Conservation (phyloP, 1,140 invertebrate species). For the Pectinophora gossypiella region DNA sequence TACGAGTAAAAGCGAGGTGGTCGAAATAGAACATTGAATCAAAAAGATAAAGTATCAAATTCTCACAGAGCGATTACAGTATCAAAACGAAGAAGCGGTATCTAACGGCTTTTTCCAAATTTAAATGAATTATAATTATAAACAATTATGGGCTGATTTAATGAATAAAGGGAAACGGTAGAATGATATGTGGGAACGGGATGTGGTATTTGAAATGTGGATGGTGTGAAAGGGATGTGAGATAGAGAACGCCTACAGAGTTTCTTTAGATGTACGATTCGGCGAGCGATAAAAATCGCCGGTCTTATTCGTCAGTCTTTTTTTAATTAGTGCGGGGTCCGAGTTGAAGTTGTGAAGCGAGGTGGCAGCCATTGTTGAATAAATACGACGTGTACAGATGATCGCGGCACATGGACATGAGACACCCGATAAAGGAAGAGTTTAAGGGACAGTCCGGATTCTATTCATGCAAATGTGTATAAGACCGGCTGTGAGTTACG, state of each 20-base stretch:
- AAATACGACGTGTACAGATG: slow-evolving; percentile 67
- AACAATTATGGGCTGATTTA: slow-evolving; percentile 63
- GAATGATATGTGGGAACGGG: slow-evolving; percentile 25
- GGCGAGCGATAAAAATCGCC: slow-evolving; percentile 71
- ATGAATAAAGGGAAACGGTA: slow-evolving; percentile 52
- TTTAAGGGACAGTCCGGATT: too few relatives aligned
- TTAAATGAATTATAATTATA: slow-evolving; percentile 70
- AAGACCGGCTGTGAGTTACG: too few relatives aligned
- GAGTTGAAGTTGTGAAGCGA: slow-evolving; percentile 64
- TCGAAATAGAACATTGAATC: not conserved
- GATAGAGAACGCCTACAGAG: slow-evolving; percentile 58
- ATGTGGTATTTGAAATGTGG: slow-evolving; percentile 20
- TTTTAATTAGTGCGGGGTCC: slow-evolving; percentile 72
- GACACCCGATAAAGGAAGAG: too few relatives aligned
- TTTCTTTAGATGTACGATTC: slow-evolving; percentile 61
- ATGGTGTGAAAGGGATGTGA: slow-evolving; percentile 39
- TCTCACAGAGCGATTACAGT: slow-evolving; percentile 53
- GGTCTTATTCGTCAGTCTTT: slow-evolving; percentile 71
- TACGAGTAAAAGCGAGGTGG: not conserved
- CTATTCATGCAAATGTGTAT: too few relatives aligned
- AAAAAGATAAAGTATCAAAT: slow-evolving; percentile 60
- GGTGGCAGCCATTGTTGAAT: slow-evolving; percentile 64
- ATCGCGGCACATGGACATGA: slow-evolving; percentile 46
- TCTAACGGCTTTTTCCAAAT: slow-evolving; percentile 50
- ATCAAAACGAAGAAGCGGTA: slow-evolving; percentile 50